phyloP scores from a whole-genome alignment of 1,140 invertebrate genomes.

The Metaphire vulgaris region DNA sequence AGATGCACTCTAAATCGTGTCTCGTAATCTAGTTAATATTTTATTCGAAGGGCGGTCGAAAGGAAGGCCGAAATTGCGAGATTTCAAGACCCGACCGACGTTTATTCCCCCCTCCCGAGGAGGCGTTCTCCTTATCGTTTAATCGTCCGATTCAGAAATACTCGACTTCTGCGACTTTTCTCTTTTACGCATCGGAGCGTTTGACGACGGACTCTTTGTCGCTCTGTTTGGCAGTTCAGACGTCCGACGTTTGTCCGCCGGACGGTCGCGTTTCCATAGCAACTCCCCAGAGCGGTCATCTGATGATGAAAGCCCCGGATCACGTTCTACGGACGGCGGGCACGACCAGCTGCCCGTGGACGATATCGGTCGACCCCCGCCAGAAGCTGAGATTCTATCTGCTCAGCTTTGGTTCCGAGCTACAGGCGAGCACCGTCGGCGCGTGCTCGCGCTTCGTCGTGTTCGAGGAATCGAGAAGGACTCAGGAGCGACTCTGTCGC shows the following conservation, averaged over 20 bases:
- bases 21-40: too few species aligned
- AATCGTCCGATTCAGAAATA: too few species aligned
- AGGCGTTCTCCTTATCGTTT: too few species aligned
- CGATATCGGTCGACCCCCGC: background rate
- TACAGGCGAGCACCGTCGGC: background rate
- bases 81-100: too few species aligned
- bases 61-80: too few species aligned
- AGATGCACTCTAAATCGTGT: too few species aligned
- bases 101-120: too few species aligned
- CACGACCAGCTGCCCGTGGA: conserved; percentile 17
- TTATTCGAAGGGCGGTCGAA: too few species aligned
- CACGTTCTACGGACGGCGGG: background rate
- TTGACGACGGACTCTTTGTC: too few species aligned
- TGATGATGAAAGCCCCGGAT: background rate
- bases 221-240: background rate
- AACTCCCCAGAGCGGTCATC: background rate
- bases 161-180: too few species aligned
- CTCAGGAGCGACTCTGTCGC: conserved; percentile 27
- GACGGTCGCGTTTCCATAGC: background rate
- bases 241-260: background rate
- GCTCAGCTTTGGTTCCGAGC: background rate
- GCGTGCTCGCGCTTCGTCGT: background rate
- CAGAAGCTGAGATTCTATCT: conserved; percentile 18
- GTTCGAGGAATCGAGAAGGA: conserved; percentile 23
- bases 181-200: too few species aligned